phyloP scores from a whole-genome alignment of 2,113 vertebrate species.

The Heloderma charlesbogerti region DNA sequence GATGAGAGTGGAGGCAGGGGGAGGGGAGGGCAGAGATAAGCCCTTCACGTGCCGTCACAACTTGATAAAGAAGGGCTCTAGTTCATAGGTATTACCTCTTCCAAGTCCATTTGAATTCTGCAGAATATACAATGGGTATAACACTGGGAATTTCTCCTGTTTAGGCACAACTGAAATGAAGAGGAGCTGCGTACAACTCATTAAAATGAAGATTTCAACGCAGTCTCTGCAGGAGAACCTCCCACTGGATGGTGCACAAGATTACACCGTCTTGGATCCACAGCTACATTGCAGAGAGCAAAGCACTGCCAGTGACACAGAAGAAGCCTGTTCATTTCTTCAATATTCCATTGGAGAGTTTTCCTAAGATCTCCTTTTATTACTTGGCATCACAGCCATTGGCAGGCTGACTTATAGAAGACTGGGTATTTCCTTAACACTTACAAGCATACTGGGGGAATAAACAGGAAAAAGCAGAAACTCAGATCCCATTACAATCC shows the following conservation, averaged over 20 bases:
- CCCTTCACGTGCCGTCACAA: not conserved
- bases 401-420: not conserved
- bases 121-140: not conserved
- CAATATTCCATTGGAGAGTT: not conserved
- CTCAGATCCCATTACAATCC: too few relatives aligned
- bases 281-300: not conserved
- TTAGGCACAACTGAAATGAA: not conserved
- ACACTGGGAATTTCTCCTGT: not conserved
- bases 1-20: conserved; percentile 34
- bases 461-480: too few relatives aligned
- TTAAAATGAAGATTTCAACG: not conserved
- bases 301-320: not conserved
- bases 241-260: not conserved
- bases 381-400: not conserved
- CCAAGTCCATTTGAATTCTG: accelerated
- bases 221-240: not conserved
- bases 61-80: not conserved
- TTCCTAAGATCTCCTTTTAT: not conserved
- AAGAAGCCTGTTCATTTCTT: not conserved
- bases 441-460: too few relatives aligned
- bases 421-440: too few relatives aligned
- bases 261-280: not conserved
- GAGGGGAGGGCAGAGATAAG: conserved; percentile 3
- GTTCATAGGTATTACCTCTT: accelerated
- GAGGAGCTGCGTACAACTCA: not conserved